Evolutionary conservation across 2,888 invertebrate species (phyloP), one percentile per base, ranked within the genome.

Genomic region (Congeria kusceri): DNA sequence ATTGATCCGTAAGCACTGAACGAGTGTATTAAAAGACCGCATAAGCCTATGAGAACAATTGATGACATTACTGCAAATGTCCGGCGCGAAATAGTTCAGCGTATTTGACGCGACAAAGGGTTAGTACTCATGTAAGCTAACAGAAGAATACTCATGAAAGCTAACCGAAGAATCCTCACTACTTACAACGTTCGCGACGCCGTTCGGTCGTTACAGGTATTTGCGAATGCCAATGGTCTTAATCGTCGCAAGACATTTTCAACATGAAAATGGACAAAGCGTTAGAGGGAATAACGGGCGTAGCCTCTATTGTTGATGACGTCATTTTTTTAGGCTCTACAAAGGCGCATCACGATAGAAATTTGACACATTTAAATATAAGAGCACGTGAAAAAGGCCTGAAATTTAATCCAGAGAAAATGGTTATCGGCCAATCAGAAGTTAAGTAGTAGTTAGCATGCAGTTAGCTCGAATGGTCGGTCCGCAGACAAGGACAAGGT

Each of bases 401-500:
- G 3, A 23, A 7, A 58, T 58, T 58, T 25, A 5, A 58, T 23
- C 58, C 25, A 58, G 58, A 58, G 4, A 58, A 58, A 25, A 4
- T 13, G 27, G 58, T 23, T 58, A 18, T 23, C 20, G 58, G 28
- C 5, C 58, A 3, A 58, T 4, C 58, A 15, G 4, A 58, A 28
- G 58, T 58, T 20, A 13, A 25, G 5, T 58, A 58, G 4, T 58
- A 13, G 15, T n/a, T n/a, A 23, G 58, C 58, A 58, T 28, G 58
- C 23, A 25, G 27, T 58, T 25, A 25, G 58, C 27, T 3, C 4
- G 23, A 23, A 58, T 15, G 58, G 58, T 3, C 27, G 5, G 23
- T 58, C 58, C 58, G 58, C 58, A 58, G 58, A 58, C 58, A 58
- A 58, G 58, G 58, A 58, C 9, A 58, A 58, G 3, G 27, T 58